Evolutionary conservation across 2,888 invertebrate species (phyloP).

Genomic region (Yponomeuta evonymella): DNA sequence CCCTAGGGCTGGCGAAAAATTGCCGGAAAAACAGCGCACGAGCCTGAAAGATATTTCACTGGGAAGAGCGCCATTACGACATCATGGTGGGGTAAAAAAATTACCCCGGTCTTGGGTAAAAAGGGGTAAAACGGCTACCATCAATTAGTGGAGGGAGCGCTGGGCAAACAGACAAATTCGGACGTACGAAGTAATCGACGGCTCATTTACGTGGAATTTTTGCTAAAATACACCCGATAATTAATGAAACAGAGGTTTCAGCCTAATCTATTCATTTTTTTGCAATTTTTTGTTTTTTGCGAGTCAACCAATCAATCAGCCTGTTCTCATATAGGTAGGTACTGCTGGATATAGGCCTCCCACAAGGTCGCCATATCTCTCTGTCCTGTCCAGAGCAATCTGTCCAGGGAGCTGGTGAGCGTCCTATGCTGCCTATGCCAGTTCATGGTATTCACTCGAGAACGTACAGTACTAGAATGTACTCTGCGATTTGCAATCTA

Average conservation of each 20-base stretch:
- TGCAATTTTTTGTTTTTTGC: no score
- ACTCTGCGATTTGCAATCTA: no score
- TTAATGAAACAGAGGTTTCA: not conserved
- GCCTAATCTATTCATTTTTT: no score
- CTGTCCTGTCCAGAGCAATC: no score
- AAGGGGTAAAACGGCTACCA: conserved; percentile 34
- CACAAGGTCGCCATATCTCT: no score
- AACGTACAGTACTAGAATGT: no score
- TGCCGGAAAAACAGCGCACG: conserved; percentile 24
- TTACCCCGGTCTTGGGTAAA: conserved; percentile 26
- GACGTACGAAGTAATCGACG: conserved; percentile 21
- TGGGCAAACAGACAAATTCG: conserved; percentile 24
- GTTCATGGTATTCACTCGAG: no score
- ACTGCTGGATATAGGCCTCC: no score
- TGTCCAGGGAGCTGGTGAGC: no score
- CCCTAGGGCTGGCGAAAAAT: conserved; percentile 14
- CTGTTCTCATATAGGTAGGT: no score
- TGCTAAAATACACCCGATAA: not conserved
- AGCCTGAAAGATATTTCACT: conserved; percentile 60
- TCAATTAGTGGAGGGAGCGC: conserved; percentile 50
- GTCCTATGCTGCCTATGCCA: no score
- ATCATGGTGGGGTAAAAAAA: conserved; percentile 50
- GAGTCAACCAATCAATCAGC: no score
- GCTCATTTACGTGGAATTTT: conserved; percentile 21
- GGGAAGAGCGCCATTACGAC: conserved; percentile 49